Conservation (phyloP, 2,888 invertebrate genomes). For the Oeneis ivallda region DNA sequence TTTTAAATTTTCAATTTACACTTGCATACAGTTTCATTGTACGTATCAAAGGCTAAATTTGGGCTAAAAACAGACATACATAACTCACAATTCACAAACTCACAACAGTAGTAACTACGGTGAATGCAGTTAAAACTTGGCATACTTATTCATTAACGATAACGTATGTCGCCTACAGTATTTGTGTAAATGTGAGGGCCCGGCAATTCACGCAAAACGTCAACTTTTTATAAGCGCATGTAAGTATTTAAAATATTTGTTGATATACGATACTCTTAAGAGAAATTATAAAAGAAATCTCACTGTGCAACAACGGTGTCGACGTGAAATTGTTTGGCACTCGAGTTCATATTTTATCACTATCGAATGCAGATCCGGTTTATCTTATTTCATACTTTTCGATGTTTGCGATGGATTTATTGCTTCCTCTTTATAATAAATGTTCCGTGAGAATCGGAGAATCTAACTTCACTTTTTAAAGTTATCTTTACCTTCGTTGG, state of each 20-base stretch:
- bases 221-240: too few species aligned
- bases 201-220: too few species aligned
- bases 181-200: too few species aligned
- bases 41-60: too few species aligned
- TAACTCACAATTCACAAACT: too few species aligned
- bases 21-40: too few species aligned
- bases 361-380: slow-evolving; percentile 47
- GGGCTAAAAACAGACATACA: too few species aligned
- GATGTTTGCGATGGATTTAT: slow-evolving; percentile 54
- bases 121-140: too few species aligned
- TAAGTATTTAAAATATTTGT: slow-evolving; percentile 12
- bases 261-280: slow-evolving; percentile 22
- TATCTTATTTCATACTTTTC: slow-evolving; percentile 50
- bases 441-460: slow-evolving; percentile 46
- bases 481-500: slow-evolving; percentile 6
- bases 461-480: slow-evolving; percentile 43
- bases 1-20: too few species aligned
- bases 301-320: slow-evolving; percentile 28
- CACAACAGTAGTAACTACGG: too few species aligned
- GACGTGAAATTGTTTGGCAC: slow-evolving; percentile 37
- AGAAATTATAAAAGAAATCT: slow-evolving; percentile 39
- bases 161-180: neutral
- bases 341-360: slow-evolving; percentile 37
- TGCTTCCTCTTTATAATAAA: slow-evolving; percentile 58
- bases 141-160: too few species aligned